Conservation (phyloP, 2,113 vertebrate species). For the Pardalotus punctatus region DNA sequence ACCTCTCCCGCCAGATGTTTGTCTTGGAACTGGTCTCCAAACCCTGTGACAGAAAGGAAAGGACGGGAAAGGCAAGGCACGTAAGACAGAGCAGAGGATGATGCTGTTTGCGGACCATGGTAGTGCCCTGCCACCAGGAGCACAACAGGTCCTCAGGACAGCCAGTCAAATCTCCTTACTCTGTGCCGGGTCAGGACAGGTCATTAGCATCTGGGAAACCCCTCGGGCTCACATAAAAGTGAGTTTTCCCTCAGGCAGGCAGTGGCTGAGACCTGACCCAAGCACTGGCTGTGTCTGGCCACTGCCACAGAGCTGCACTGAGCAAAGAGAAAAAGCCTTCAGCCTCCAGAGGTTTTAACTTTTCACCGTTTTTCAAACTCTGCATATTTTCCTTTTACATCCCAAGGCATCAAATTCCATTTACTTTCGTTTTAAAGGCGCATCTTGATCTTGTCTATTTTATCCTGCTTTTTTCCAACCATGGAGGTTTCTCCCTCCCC, state of each 20-base stretch:
- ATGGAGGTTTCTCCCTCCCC: not conserved
- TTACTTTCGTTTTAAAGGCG: not conserved
- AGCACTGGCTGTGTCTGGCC: not conserved
- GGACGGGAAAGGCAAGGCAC: not conserved
- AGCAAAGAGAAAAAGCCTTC: not conserved
- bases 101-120: fast-evolving
- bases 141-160: not conserved
- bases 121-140: fast-evolving
- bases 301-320: fast-evolving
- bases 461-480: not conserved
- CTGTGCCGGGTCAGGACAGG: not conserved
- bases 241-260: not conserved
- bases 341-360: not conserved
- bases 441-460: not conserved
- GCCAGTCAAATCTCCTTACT: not conserved
- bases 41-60: not conserved
- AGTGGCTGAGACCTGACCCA: fast-evolving
- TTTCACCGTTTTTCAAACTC: not conserved
- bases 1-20: not conserved
- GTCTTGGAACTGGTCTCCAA: not conserved
- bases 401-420: not conserved
- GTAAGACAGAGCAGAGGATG: not conserved
- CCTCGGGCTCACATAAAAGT: fast-evolving
- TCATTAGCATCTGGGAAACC: not conserved
- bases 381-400: not conserved